A percentile compares a stretch with the other conserved stretches of the same genome.
Conservation (phyloP, 35 echinoderm and acorn worm genomes). For the Strongylocentrotus purpuratus region DNA sequence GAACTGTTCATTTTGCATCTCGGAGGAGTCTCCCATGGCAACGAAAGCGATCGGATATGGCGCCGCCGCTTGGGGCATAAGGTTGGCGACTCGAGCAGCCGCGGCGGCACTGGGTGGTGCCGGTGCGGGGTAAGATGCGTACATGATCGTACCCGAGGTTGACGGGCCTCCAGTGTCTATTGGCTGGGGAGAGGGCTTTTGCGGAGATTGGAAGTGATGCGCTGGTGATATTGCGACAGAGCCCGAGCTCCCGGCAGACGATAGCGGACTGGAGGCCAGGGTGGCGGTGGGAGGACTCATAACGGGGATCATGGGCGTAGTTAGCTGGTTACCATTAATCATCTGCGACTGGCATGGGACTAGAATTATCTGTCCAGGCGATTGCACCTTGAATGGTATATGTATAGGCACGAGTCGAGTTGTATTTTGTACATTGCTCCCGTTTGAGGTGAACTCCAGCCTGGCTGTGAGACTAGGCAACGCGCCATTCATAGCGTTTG, state of each 20-base stretch:
- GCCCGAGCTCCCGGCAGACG: conserved; percentile 6
- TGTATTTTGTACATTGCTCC: background rate
- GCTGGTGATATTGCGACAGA: conserved; percentile 36
- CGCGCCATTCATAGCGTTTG: background rate
- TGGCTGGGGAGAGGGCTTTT: background rate
- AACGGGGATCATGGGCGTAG: conserved; percentile 19
- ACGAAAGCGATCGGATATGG: conserved; percentile 25
- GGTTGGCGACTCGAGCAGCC: background rate
- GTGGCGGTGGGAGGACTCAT: conserved; percentile 38
- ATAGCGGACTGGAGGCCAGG: background rate
- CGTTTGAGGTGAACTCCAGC: background rate
- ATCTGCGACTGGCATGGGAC: conserved; percentile 38
- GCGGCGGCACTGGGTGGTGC: conserved; percentile 11
- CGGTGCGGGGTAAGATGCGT: conserved; percentile 36
- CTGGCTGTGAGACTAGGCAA: background rate
- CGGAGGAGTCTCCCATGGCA: conserved; percentile 39
- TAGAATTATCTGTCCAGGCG: background rate
- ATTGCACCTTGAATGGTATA: conserved; percentile 52
- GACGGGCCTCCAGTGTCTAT: background rate
- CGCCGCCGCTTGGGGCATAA: background rate
- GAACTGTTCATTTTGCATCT: conserved; percentile 27
- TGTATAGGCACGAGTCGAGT: conserved; percentile 16
- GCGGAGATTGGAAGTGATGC: background rate
- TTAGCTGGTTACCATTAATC: conserved; percentile 44
- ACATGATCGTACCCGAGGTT: background rate